Percentiles rank a stretch among this genome's conserved stretches.
Evolutionary conservation across 2,888 invertebrate genomes (phyloP).

Genomic region (Diaperis boleti): DNA sequence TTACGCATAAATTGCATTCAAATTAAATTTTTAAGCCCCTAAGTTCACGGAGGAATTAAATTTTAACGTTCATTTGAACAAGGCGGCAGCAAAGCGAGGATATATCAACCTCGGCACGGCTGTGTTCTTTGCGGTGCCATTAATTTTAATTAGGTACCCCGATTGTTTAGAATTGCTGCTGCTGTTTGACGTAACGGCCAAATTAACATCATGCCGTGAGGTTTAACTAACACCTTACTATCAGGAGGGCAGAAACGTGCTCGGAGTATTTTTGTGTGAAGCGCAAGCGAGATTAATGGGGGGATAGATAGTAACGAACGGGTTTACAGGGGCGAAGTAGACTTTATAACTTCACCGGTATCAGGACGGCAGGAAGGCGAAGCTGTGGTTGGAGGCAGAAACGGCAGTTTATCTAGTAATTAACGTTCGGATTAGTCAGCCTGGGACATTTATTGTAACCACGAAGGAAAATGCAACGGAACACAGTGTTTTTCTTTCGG

Average conservation of each 20-base stretch:
- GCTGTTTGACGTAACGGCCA: conserved; percentile 4
- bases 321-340: conserved; percentile 28
- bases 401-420: no score
- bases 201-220: conserved; percentile 24
- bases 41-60: conserved; percentile 30
- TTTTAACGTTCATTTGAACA: conserved; percentile 34
- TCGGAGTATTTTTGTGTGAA: no score
- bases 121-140: no score
- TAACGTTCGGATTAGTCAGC: no score
- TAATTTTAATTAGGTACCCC: no score
- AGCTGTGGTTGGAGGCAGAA: no score
- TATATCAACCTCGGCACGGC: neutral
- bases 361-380: conserved; percentile 4
- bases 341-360: conserved; percentile 27
- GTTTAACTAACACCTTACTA: conserved; percentile 29
- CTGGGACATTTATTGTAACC: no score
- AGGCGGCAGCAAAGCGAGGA: conserved; percentile 19
- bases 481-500: no score
- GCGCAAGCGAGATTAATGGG: no score
- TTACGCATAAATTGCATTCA: no score
- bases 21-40: neutral
- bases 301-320: neutral
- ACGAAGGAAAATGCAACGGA: no score
- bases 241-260: conserved; percentile 14
- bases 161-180: conserved; percentile 1